phyloP scores from a whole-genome alignment of 2,113 vertebrate species.

The Pygoscelis antarcticus region DNA sequence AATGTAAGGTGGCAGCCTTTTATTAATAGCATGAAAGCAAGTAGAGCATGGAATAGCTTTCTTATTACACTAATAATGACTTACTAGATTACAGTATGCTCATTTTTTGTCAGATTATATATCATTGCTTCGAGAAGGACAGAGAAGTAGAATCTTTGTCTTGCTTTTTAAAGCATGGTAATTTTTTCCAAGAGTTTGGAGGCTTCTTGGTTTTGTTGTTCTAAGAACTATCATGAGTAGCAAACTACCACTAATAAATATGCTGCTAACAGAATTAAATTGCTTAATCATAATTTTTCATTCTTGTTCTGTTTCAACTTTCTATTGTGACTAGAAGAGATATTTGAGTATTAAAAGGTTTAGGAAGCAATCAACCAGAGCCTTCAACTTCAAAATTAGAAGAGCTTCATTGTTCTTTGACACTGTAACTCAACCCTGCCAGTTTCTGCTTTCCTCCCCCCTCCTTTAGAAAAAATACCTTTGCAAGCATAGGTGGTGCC shows the following conservation, averaged over 20 bases:
- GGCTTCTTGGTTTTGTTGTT: background rate
- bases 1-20: conserved; percentile 39
- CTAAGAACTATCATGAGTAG: background rate
- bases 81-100: background rate
- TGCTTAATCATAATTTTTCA: background rate
- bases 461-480: background rate
- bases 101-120: conserved; percentile 12
- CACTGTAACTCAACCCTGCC: background rate
- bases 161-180: background rate
- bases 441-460: background rate
- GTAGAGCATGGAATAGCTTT: conserved; percentile 46
- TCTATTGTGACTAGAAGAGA: background rate
- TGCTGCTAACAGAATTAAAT: background rate
- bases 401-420: background rate
- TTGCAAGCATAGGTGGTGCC: background rate
- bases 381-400: background rate
- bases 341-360: background rate
- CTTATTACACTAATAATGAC: conserved; percentile 37
- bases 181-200: background rate
- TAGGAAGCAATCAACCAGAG: background rate
- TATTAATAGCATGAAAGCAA: conserved; percentile 47
- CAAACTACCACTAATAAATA: background rate
- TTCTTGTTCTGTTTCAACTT: background rate
- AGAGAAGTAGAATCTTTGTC: background rate
- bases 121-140: background rate